A percentile compares a stretch with the other conserved stretches of the same genome.
phyloP scores from a whole-genome alignment of 2,113 vertebrate genomes.

The Rana temporaria region DNA sequence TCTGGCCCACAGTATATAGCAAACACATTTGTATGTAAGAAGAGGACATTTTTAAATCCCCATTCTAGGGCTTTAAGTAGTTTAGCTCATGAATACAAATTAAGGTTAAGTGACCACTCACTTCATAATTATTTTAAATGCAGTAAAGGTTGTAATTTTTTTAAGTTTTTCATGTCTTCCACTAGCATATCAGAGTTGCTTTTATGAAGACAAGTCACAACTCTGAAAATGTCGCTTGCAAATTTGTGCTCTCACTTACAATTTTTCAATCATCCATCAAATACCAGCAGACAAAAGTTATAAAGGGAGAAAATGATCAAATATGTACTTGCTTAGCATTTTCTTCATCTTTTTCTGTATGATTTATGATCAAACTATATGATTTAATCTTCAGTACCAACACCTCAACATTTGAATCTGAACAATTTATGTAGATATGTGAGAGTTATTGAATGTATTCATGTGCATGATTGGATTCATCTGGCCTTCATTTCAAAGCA shows the following conservation, averaged over 20 bases:
- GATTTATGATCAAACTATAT: conserved; percentile 12
- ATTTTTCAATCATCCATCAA: conserved; percentile 37
- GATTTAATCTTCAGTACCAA: conserved; percentile 27
- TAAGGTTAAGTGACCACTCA: too few species aligned
- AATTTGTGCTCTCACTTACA: conserved; percentile 18
- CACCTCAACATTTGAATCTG: conserved; percentile 28
- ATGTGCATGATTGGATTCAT: neutral
- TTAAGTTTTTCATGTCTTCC: neutral
- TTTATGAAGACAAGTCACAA: neutral
- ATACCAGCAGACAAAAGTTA: conserved; percentile 23
- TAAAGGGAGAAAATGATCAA: conserved; percentile 28
- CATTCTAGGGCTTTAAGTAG: too few species aligned
- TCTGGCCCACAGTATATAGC: too few species aligned
- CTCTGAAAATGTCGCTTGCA: neutral
- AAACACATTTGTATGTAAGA: too few species aligned
- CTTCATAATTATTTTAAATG: too few species aligned
- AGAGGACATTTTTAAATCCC: too few species aligned
- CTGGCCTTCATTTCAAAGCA: neutral
- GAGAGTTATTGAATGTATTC: neutral
- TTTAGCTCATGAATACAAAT: too few species aligned
- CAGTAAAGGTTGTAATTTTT: neutral
- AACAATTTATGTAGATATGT: conserved; percentile 30
- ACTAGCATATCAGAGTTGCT: neutral
- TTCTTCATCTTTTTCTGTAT: conserved; percentile 21
- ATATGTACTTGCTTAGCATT: conserved; percentile 22